Percentiles rank a stretch among this genome's conserved stretches.
These are phyloP conservation scores for Euglossa dilemma DNA, from an alignment of 1,140 invertebrate species.

Conservation along the genomic window DNA sequence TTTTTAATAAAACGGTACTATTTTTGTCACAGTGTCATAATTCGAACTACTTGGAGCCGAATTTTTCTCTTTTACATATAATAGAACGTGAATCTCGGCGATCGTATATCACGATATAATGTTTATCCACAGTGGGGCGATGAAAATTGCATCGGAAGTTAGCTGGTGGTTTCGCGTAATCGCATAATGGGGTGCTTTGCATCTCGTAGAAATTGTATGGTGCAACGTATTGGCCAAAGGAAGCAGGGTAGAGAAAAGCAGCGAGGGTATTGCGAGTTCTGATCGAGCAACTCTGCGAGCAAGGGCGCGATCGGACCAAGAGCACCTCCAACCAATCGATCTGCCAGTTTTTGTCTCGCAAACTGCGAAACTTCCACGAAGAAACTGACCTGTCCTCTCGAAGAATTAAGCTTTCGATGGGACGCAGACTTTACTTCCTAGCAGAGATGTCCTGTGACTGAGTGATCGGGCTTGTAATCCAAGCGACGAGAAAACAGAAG, in stretches of 20 bases:
- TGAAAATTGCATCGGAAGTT: constrained; percentile 19
- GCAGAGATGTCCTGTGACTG: no score
- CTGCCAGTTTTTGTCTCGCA: background rate
- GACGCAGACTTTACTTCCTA: no score
- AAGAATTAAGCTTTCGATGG: no score
- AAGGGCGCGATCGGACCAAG: background rate
- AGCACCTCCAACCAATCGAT: constrained; percentile 22
- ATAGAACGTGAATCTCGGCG: background rate
- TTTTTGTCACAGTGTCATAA: no score
- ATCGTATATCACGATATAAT: background rate
- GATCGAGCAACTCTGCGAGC: background rate
- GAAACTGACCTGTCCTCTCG: background rate
- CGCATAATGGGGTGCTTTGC: constrained; percentile 25
- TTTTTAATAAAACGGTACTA: no score
- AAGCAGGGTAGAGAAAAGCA: background rate
- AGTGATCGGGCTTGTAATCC: no score
- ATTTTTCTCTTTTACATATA: background rate
- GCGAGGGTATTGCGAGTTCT: background rate
- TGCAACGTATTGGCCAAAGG: background rate
- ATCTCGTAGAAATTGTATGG: constrained; percentile 2
- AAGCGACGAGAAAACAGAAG: no score
- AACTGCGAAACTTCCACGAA: constrained; percentile 8
- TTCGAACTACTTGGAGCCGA: no score
- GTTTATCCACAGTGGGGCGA: background rate
- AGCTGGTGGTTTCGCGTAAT: constrained; percentile 7